These are phyloP conservation scores for Aphidius ervi DNA, from an alignment of 1,140 invertebrate species.

Conservation along the genomic window DNA sequence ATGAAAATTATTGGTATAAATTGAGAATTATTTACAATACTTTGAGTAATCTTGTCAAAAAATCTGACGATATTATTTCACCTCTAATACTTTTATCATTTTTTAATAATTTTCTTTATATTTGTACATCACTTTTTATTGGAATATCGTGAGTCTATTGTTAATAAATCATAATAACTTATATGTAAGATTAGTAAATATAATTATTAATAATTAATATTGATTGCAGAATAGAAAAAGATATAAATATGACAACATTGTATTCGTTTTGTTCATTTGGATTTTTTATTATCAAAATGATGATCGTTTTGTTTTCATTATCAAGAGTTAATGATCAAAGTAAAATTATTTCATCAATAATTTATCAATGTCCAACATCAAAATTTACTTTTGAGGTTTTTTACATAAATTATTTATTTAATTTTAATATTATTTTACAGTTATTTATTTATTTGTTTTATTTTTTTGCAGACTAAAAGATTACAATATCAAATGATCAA, in stretches of 20 bases:
- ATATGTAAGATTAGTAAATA: neutral
- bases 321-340: conserved; percentile 63
- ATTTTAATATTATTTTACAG: conserved; percentile 1
- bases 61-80: conserved; percentile 57
- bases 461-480: conserved; percentile 53
- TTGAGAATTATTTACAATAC: conserved; percentile 58
- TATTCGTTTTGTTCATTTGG: conserved; percentile 64
- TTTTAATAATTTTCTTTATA: conserved; percentile 67
- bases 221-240: conserved; percentile 7
- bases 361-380: conserved; percentile 57
- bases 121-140: conserved; percentile 67
- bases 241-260: conserved; percentile 32
- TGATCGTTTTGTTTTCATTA: conserved; percentile 56
- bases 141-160: conserved; percentile 58
- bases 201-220: too few relatives aligned
- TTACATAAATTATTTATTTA: neutral
- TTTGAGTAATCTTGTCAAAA: conserved; percentile 56
- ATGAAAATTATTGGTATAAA: conserved; percentile 51
- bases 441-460: conserved; percentile 10
- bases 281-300: conserved; percentile 58
- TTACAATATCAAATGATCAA: conserved; percentile 58
- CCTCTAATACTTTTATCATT: conserved; percentile 63
- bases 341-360: conserved; percentile 51
- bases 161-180: too few relatives aligned
- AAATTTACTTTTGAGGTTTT: conserved; percentile 57